These are phyloP conservation scores for Eucera pruinosa DNA, from an alignment of 2,888 invertebrate species.

Conservation along the genomic window DNA sequence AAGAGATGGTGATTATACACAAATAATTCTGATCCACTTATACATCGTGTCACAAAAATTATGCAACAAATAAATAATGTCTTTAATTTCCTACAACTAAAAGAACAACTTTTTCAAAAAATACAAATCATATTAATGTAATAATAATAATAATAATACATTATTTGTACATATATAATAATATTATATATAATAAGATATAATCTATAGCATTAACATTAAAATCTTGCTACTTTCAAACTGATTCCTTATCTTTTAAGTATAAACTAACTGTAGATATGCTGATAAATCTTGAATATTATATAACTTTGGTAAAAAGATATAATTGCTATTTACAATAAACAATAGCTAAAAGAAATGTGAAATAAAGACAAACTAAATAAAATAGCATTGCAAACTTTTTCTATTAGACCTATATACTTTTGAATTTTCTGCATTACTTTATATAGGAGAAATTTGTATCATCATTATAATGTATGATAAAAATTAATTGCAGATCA, in stretches of 20 bases:
- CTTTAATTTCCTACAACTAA: background rate
- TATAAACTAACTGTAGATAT: background rate
- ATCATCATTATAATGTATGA: no score
- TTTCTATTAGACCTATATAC: background rate
- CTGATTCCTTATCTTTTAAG: background rate
- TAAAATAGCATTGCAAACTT: background rate
- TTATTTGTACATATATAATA: background rate
- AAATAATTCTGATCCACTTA: constrained; percentile 3
- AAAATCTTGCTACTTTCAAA: background rate
- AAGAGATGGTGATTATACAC: constrained; percentile 1
- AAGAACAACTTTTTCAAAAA: background rate
- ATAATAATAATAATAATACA: constrained; percentile 1
- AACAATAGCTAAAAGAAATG: no score
- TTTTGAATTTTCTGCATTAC: background rate
- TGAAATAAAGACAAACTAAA: background rate
- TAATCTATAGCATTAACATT: background rate
- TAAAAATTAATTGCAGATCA: no score
- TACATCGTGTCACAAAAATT: constrained; percentile 1
- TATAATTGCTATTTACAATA: background rate
- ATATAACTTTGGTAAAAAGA: background rate
- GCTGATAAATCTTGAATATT: background rate
- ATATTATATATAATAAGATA: background rate
- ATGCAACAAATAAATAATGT: background rate
- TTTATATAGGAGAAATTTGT: no score
- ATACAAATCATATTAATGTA: constrained; percentile 11